Conservation (phyloP, 1,140 invertebrate species). For the Phocides pigmalion region DNA sequence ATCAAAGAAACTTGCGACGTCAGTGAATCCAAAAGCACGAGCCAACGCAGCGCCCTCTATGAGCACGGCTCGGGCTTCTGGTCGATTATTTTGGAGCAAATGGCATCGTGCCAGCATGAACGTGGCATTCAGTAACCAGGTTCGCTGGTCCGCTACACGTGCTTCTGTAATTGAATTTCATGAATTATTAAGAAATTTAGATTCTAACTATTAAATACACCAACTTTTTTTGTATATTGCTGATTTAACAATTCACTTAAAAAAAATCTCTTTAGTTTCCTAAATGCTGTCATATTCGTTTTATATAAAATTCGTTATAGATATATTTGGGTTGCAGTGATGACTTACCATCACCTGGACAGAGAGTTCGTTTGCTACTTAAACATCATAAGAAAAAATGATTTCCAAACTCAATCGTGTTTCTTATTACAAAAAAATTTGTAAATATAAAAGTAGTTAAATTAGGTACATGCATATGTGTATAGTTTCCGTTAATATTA, state of each 20-base stretch:
- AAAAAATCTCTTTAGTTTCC: too few relatives aligned
- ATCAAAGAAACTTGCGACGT: slow-evolving; percentile 69
- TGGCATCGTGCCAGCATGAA: slow-evolving; percentile 71
- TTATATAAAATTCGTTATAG: too few relatives aligned
- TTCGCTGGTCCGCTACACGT: slow-evolving; percentile 49
- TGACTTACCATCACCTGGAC: too few relatives aligned
- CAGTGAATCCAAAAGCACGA: slow-evolving; percentile 50
- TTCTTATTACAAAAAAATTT: too few relatives aligned
- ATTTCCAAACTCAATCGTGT: too few relatives aligned
- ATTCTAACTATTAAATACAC: neutral
- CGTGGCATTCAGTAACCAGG: slow-evolving; percentile 66
- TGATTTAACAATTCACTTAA: too few relatives aligned
- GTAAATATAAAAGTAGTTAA: too few relatives aligned
- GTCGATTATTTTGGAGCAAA: slow-evolving; percentile 69
- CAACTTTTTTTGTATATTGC: too few relatives aligned
- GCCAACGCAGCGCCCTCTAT: slow-evolving; percentile 64
- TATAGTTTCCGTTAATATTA: neutral
- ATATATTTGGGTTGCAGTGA: too few relatives aligned
- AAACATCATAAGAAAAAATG: too few relatives aligned
- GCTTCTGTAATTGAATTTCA: slow-evolving; percentile 50
- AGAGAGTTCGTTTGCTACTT: too few relatives aligned
- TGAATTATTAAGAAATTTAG: neutral
- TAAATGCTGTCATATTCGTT: too few relatives aligned
- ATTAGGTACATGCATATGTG: neutral
- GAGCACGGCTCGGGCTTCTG: slow-evolving; percentile 62